phyloP scores from a whole-genome alignment of 2,797 vertebrate species.

The Sparidentex hasta region DNA sequence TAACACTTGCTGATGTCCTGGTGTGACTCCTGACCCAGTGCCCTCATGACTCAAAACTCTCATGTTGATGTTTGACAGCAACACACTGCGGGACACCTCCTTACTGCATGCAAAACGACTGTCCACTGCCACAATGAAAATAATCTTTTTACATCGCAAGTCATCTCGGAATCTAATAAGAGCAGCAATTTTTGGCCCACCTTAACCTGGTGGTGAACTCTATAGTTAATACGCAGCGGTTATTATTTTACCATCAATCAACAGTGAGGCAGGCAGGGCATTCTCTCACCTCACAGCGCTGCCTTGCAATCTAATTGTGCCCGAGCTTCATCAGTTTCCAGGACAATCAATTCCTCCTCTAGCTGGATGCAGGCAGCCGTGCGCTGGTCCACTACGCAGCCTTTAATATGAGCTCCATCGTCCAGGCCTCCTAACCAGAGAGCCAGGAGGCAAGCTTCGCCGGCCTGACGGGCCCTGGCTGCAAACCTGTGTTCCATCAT shows the following conservation, averaged over 20 bases:
- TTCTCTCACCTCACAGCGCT: conserved; percentile 93
- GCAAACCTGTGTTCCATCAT: conserved; percentile 92
- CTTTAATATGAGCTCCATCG: conserved; percentile 92
- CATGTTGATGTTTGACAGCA: conserved; percentile 54
- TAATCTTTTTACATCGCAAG: conserved; percentile 80
- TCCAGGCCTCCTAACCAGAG: conserved; percentile 86
- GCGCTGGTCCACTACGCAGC: conserved; percentile 88
- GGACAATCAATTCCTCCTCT: conserved; percentile 92
- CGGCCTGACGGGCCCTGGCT: conserved; percentile 68
- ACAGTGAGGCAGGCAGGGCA: conserved; percentile 76
- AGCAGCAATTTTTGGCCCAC: conserved; percentile 92
- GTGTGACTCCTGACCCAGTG: conserved; percentile 74
- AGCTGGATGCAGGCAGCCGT: conserved; percentile 87
- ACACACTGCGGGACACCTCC: conserved; percentile 53
- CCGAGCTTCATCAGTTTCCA: conserved; percentile 97
- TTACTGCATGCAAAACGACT: conserved; percentile 58
- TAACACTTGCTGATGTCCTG: conserved; percentile 61
- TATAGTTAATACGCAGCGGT: conserved; percentile 95
- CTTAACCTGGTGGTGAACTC: conserved; percentile 97
- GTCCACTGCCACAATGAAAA: conserved; percentile 65
- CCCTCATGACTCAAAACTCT: conserved; percentile 47
- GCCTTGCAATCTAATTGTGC: conserved; percentile 98
- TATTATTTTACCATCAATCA: conserved; percentile 99
- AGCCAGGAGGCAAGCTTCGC: conserved; percentile 75
- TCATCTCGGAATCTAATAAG: conserved; percentile 93